These are phyloP conservation scores for Armadillidium nasatum DNA, from an alignment of 1,140 invertebrate species.

Conservation along the genomic window DNA sequence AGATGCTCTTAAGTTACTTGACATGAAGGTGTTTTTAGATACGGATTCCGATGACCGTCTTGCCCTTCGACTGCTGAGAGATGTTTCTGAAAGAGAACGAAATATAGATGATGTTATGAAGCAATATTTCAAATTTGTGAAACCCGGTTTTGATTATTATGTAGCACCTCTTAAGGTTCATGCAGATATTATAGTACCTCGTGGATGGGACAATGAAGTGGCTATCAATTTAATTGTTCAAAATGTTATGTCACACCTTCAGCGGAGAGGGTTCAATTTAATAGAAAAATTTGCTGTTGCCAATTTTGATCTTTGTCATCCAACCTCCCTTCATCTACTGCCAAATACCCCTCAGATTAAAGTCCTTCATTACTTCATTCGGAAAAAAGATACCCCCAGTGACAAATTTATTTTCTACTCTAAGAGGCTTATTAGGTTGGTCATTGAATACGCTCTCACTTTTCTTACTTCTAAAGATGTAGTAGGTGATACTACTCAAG, in stretches of 20 bases:
- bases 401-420: slow-evolving; percentile 99
- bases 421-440: slow-evolving; percentile 88
- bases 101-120: slow-evolving; percentile 91
- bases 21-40: slow-evolving; percentile 97
- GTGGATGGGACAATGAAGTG: slow-evolving; percentile 93
- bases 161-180: slow-evolving; percentile 76
- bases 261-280: slow-evolving; percentile 73
- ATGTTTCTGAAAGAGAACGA: slow-evolving; percentile 88
- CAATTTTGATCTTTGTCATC: too few relatives aligned
- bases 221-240: slow-evolving; percentile 96
- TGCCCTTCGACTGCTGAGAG: slow-evolving; percentile 78
- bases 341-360: slow-evolving; percentile 82
- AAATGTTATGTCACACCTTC: slow-evolving; percentile 91
- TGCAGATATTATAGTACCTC: slow-evolving; percentile 55
- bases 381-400: slow-evolving; percentile 82
- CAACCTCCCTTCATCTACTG: slow-evolving; percentile 68
- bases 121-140: slow-evolving; percentile 93
- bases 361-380: slow-evolving; percentile 84
- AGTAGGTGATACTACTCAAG: slow-evolving; percentile 81
- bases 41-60: slow-evolving; percentile 95
- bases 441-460: slow-evolving; percentile 93
- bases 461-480: slow-evolving; percentile 81
- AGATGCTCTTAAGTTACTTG: slow-evolving; percentile 73
- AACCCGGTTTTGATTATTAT: slow-evolving; percentile 94
- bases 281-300: too few relatives aligned